Evolutionary conservation across 2,888 invertebrate genomes (phyloP), one percentile per base, ranked within the genome.

Genomic region (Agelastica alni): DNA sequence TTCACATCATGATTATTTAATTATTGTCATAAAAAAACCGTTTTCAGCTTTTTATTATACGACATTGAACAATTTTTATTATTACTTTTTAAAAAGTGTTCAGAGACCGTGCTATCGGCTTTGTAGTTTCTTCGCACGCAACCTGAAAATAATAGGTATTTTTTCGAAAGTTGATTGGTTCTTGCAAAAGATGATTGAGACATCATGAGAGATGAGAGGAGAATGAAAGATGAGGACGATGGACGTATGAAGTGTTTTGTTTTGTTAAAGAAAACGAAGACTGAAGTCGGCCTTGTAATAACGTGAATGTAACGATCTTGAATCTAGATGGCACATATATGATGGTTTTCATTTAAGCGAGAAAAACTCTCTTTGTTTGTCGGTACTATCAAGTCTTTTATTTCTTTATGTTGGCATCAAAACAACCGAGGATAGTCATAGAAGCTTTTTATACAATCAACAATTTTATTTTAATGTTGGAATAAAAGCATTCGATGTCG

Each of bases 271-370:
- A 39, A 46, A 46, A 46, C 34, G 36, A 46, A 56, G 59, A 49
- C n/a, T n/a, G n/a, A n/a, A n/a, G n/a, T n/a, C 56, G 54, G 51
- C 57, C 58, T 53, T 49, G 48, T 49, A 53, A 51, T 60, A 61
- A 65, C 64, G 63, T 57, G 63, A 62, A 64, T 66, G 62, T 64
- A 66, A 66, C 64, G 61, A 64, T 54, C 54, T 54, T 10, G 44
- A 44, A 37, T 51, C 51, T 18, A 30, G 46, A 61, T 56, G 59
- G 60, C 57, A 60, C 20, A 36, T n/a, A n/a, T n/a, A n/a, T 18
- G 36, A 36, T 36, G 22, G 26, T 57, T 54, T 54, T 56, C 58
- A 59, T 61, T 62, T n/a, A n/a, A n/a, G 59, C 62, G 64, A 60
- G 44, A 44, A 32, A 34, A 37, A 30, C 10, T 45, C 48, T 53